Base-by-base conservation (phyloP, 2,113 vertebrate genomes). In the Sturnus vulgaris region DNA sequence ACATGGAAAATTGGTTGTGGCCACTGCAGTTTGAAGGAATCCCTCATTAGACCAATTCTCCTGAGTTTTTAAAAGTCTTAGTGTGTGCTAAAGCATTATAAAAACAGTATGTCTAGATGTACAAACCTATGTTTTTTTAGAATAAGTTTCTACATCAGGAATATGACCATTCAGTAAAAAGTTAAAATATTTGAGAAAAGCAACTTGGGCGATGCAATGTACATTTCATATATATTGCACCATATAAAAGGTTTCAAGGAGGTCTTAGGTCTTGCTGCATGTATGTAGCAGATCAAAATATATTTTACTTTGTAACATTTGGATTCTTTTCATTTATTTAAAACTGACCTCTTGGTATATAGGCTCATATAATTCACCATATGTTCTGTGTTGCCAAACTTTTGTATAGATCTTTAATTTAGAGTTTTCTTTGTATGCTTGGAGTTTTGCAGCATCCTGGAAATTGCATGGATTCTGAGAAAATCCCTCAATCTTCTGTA, bases 161-260 rank as follows among this genome's bases (percentile, higher is more conserved):
- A 40, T 35, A 27, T 14, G 33, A 30, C 9, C 3, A 8, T 82
- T 92, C 33, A 56, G n/a, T 19, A 5, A 85, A 60, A 68, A 64
- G 15, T 31, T 85, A 24, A 71, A 69, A 35, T 85, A 76, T 49
- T 85, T 72, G 21, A 71, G 39, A 30, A 81, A n/a, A 87, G 1
- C 11, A 25, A 35, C 7, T 22, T 66, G 30, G 33, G 4, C 0
- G 0, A 42, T 39, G 11, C 0, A 7, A 49, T 35, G 4, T 2
- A 22, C 7, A 5, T 56, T 42, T 89, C 18, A 4, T 40, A 30
- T 7, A 1, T n/a, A 13, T 72, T 52, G 23, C 18, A 18, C 30
- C 0, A 0, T 23, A 2, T 35, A 61, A 15, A 2, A 39, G 9
- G 23, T 87, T 85, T 85, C 53, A 46, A 42, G 37, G 40, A 59